phyloP scores from a whole-genome alignment of 1,140 invertebrate species.

The Plodia interpunctella region DNA sequence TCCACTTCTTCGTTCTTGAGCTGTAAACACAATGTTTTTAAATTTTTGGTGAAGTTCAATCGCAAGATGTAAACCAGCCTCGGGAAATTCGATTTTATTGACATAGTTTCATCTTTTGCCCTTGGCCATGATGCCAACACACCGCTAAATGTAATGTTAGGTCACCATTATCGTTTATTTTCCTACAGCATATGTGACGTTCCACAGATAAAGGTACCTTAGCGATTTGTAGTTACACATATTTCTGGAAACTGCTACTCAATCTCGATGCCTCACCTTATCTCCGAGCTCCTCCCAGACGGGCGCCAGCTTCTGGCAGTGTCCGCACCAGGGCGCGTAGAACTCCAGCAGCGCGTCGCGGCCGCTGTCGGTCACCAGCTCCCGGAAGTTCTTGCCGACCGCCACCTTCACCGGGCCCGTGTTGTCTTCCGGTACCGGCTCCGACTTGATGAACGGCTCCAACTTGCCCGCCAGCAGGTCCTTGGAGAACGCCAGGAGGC shows the following conservation, averaged over 20 bases:
- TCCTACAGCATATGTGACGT: no score
- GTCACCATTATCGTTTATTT: no score
- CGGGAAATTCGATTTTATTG: no score
- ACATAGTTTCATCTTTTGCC: no score
- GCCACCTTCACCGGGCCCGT: conserved; percentile 92
- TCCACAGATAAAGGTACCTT: no score
- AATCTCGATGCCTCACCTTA: conserved; percentile 79
- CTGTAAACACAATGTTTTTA: conserved; percentile 70
- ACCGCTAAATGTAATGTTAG: no score
- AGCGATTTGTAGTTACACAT: no score
- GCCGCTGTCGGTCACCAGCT: conserved; percentile 92
- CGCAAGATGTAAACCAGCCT: no score
- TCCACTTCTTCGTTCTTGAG: conserved; percentile 91
- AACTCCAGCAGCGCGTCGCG: conserved; percentile 98
- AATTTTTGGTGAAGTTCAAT: no score
- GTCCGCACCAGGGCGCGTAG: conserved; percentile 99
- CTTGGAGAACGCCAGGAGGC: conserved; percentile 92
- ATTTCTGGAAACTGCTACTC: not conserved
- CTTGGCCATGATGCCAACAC: no score
- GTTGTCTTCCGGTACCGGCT: conserved; percentile 92
- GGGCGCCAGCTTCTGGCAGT: conserved; percentile 97
- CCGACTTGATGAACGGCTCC: conserved; percentile 97
- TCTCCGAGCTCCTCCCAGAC: conserved; percentile 96
- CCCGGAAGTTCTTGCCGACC: conserved; percentile 98
- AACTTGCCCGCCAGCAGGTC: conserved; percentile 90